Base-by-base conservation (phyloP, 1,140 invertebrate species). In the Drepana arcuata region DNA sequence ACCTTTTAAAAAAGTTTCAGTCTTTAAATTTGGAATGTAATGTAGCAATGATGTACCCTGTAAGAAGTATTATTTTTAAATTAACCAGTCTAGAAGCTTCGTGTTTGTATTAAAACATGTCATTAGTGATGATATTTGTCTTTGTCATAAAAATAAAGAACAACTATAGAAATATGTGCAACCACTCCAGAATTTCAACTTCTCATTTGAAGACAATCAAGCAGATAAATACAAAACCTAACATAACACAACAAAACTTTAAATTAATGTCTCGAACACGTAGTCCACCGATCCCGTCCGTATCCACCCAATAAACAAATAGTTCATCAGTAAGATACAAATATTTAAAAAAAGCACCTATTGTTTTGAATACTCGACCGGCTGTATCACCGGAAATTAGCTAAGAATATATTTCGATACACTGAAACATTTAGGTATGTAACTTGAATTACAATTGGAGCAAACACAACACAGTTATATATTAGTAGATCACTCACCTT, bases 311-410 rank as follows among this genome's bases (percentile, higher is more conserved):
- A 11, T 2, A 21, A 21, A 11, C 3, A 10, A 34, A 14, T 9
- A 37, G 12, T 29, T 7, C 5, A 4, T 29, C 14, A 29, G 14
- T 29, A 14, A 5, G 14, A 29, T 39, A 41, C 27, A 40, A 44
- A 52, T 57, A 61, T 46, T 43, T 50, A 63, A 62, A n/a, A n/a
- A n/a, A n/a, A n/a, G n/a, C 69, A 73, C 59, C 49, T 59, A 68
- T 78, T 81, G 77, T 81, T 81, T 81, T 81, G 75, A 78, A 74
- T 70, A 61, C 52, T 68, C 39, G 60, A 52, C 67, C 69, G 64
- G 69, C 56, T 53, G 38, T 35, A 48, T 44, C 47, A 61, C 68
- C 75, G 75, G 75, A 80, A 75, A 71, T 34, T 30, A 44, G 51
- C 37, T 38, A 1, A 25, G 15, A 30, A 29, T 32, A 18, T 31